These are phyloP conservation scores for Notechis scutatus DNA, from an alignment of 2,113 vertebrate genomes.

Conservation along the genomic window DNA sequence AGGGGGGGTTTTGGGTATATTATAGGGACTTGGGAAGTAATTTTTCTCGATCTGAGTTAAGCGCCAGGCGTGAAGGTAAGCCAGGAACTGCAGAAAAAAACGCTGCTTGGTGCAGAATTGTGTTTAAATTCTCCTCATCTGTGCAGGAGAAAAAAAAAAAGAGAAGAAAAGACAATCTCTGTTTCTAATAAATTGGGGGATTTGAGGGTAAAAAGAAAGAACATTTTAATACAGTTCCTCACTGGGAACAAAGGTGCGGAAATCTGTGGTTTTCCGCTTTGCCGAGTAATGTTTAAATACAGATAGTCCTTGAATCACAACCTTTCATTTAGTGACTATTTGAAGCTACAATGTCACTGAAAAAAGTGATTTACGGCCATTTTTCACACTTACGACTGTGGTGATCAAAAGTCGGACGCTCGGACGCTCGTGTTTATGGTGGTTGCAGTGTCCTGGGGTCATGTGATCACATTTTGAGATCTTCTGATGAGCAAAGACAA, in stretches of 20 bases:
- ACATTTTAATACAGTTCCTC: not conserved
- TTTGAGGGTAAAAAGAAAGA: not conserved
- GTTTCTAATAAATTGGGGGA: not conserved
- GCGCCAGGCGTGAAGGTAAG: not conserved
- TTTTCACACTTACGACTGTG: not conserved
- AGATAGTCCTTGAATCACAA: not conserved
- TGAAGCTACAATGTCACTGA: not conserved
- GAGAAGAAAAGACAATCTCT: not conserved
- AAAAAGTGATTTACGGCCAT: not conserved
- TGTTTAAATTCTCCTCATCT: not conserved
- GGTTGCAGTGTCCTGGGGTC: no score
- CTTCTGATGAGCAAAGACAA: no score
- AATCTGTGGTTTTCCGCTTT: not conserved
- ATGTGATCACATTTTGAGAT: no score
- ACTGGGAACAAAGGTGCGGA: not conserved
- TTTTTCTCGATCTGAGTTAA: not conserved
- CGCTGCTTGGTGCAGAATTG: not conserved
- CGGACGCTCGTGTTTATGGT: no score
- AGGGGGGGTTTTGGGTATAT: not conserved
- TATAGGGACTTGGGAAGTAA: not conserved
- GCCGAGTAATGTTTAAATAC: not conserved
- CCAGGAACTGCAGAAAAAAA: not conserved
- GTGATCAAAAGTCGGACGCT: not conserved
- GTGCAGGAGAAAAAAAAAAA: not conserved
- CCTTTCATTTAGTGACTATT: not conserved